Percentiles rank a stretch among this genome's conserved stretches.
phyloP scores from a whole-genome alignment of 1,140 invertebrate genomes.

The Drosophila ambigua region DNA sequence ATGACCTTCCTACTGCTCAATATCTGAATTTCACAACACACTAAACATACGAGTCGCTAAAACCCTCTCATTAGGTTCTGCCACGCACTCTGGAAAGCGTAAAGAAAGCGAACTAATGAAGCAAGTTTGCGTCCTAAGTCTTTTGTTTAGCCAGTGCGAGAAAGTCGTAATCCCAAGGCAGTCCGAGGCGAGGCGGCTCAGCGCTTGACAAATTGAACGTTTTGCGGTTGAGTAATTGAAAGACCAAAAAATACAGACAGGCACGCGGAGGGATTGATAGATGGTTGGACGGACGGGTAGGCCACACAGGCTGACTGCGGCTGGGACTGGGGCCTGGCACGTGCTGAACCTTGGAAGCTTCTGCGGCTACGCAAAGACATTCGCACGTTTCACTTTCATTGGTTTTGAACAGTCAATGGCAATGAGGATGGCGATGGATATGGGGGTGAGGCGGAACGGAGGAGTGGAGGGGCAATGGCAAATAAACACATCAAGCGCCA shows the following conservation, averaged over 20 bases:
- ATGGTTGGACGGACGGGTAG: slow-evolving; percentile 3
- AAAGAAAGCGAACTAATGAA: slow-evolving; percentile 31
- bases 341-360: slow-evolving; percentile 53
- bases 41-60: not conserved
- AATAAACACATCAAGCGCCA: slow-evolving; percentile 69
- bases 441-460: not conserved
- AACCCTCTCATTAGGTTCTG: slow-evolving; percentile 9
- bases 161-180: slow-evolving; percentile 38
- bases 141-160: slow-evolving; percentile 43
- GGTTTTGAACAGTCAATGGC: not conserved
- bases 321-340: slow-evolving; percentile 25
- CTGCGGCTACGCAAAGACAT: slow-evolving; percentile 57
- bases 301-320: not conserved
- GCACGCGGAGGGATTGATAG: slow-evolving; percentile 10
- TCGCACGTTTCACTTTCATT: slow-evolving; percentile 75
- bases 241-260: slow-evolving; percentile 31
- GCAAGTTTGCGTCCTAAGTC: slow-evolving; percentile 56
- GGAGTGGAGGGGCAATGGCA: slow-evolving; percentile 39
- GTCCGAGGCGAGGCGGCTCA: not conserved
- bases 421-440: not conserved
- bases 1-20: not conserved
- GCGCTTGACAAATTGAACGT: slow-evolving; percentile 45
- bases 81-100: not conserved
- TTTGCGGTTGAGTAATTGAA: slow-evolving; percentile 52
- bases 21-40: slow-evolving; percentile 13